Base-by-base conservation (phyloP, 2,888 invertebrate genomes). In the Drosophila koepferae region DNA sequence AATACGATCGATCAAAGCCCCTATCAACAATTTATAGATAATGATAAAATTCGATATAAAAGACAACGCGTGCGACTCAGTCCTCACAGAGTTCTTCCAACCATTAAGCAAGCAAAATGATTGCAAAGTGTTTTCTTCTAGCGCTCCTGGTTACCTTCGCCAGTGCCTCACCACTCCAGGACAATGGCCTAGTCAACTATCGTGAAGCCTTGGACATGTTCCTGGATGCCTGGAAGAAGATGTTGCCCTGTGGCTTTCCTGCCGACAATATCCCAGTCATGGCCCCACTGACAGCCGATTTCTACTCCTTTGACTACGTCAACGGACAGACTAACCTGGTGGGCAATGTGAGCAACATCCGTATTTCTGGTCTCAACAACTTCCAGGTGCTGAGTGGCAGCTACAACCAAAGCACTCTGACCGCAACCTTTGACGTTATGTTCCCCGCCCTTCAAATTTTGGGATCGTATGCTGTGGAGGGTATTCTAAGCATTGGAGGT, bases 241-340 rank as follows among this genome's bases (percentile, higher is more conserved):
- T 91, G 18, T 80, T 91, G 69, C 90, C 91, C 14, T 92, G 91
- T 55, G 91, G 92, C 41, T 89, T 77, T 63, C 40, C 81, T 0
- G 36, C 73, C 0, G 46, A 81, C 10, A 53, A 72, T 1, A 74
- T 92, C 16, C 91, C 91, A 0, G 68, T 66, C 4, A 40, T 91
- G 70, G 88, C 85, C 3, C 91, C 91, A 0, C 40, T 77, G 31
- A 74, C 43, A 12, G 31, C 14, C 2, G 72, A 78, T 1, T 78
- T 72, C 46, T 60, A 60, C 23, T 12, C 46, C 10, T 68, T 77
- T 36, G 41, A 70, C 44, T 34, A 36, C 10, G 40, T 23, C 16
- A 70, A 54, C n/a, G 74, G 75, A 6, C 60, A 79, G 16, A 76
- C 71, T 38, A 62, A 70, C 2, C 8, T 87, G 6, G 46, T 40